These are phyloP conservation scores for Aegithalos caudatus DNA, from an alignment of 2,113 vertebrate genomes.

Conservation along the genomic window DNA sequence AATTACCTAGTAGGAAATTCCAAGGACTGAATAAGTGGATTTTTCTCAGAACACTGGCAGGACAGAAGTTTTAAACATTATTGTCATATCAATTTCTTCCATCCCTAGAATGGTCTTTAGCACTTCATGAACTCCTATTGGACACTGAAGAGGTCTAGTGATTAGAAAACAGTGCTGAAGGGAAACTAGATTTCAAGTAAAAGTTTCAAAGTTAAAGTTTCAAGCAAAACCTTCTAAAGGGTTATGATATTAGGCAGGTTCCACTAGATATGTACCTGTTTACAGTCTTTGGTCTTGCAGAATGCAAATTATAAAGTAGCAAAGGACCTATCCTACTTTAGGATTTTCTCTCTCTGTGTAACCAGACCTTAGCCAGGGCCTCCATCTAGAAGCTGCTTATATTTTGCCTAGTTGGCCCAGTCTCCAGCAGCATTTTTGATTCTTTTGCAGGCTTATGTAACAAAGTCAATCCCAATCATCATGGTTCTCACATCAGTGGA, in stretches of 20 bases:
- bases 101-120: not conserved
- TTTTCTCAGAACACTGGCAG: not conserved
- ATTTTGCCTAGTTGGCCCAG: not conserved
- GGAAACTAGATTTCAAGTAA: not conserved
- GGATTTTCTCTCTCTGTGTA: not conserved
- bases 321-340: not conserved
- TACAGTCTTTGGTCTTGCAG: not conserved
- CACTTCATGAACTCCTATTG: not conserved
- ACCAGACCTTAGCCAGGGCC: not conserved
- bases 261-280: fast-evolving
- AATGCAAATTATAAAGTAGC: not conserved
- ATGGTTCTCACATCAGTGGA: too few relatives aligned
- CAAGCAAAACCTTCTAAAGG: not conserved
- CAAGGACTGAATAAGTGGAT: not conserved
- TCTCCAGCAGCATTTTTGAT: not conserved
- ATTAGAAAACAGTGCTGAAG: not conserved
- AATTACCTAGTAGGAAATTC: not conserved
- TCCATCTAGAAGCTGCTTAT: not conserved
- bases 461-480: not conserved
- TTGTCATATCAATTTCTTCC: not conserved
- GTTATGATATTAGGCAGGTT: not conserved
- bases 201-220: not conserved
- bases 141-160: not conserved
- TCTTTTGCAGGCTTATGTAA: not conserved
- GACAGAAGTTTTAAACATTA: not conserved